Evolutionary conservation across 2,888 invertebrate genomes (phyloP), one percentile per base, ranked within the genome.

Genomic region (Eubasilissa splendida): DNA sequence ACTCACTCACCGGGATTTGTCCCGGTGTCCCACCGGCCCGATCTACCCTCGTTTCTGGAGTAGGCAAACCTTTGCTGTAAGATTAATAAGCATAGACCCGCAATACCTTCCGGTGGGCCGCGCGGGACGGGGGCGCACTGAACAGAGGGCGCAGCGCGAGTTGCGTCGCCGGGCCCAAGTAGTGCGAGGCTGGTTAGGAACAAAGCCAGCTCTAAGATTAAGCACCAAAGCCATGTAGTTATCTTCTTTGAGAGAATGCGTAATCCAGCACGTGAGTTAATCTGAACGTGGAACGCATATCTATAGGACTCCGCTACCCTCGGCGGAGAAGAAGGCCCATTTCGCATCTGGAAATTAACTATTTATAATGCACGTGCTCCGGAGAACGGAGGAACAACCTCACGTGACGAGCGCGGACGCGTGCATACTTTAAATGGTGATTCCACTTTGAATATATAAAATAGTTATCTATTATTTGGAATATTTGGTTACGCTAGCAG

Each of bases 221-320:
- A 83, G 81, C 79, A 81, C 80, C 76, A 81, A 80, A 83, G 81
- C 83, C 83, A 42, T 73, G 80, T 52, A 52, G 81, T 81, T 80
- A 83, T 83, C 83, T 78, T 80, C 83, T 83, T 81, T 83, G 83
- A 83, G 83, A 80, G 77, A 81, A 83, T 81, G 83, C 81, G 83
- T 83, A 83, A 83, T 79, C 81, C 79, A 76, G 50, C 77, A 83
- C 83, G 83, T 82, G 80, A 80, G 80, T 76, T 82, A 82, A 82
- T 82, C 82, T 80, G 50, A 42, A 79, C 79, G 79, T 82, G 81
- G 79, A 58, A 65, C 59, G 79, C 76, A 81, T 76, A 71, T 74
- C 31, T 65, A 60, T 4, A 52, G 52, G 10, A 42, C 22, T 14
- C 58, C 22, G 42, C 42, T 66, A 50, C 66, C 68, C 42, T 59